These are phyloP conservation scores for Hepsetus odoe DNA, from an alignment of 2,113 vertebrate genomes.

Conservation along the genomic window DNA sequence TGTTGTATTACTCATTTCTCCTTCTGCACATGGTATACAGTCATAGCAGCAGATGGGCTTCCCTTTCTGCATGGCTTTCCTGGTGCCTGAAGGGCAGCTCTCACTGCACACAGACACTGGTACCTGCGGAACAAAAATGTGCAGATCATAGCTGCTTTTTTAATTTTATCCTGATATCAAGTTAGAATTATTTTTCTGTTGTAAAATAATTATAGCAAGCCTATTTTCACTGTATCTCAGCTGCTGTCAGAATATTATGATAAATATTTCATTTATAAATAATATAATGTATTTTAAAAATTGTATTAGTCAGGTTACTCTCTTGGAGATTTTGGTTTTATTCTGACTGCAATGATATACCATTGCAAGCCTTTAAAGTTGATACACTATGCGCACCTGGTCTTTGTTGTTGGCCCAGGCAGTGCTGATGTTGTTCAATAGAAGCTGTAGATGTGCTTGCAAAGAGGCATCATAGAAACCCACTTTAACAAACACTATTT, in stretches of 20 bases:
- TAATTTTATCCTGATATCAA: not conserved
- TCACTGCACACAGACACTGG: slow-evolving; percentile 57
- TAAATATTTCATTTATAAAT: too few relatives aligned
- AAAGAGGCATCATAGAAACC: slow-evolving; percentile 60
- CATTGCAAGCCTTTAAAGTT: not conserved
- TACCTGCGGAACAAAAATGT: slow-evolving; percentile 47
- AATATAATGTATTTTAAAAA: too few relatives aligned
- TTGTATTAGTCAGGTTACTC: too few relatives aligned
- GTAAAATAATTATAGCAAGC: not conserved
- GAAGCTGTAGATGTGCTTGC: slow-evolving; percentile 49
- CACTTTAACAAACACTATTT: slow-evolving; percentile 56
- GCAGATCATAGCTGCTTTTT: not conserved
- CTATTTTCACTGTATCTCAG: too few relatives aligned
- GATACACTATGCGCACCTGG: slow-evolving; percentile 22
- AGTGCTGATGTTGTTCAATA: slow-evolving; percentile 55
- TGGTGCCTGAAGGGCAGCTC: slow-evolving; percentile 51
- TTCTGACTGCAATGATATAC: not conserved
- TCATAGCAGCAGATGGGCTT: slow-evolving; percentile 59
- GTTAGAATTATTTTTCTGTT: not conserved
- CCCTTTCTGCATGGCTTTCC: slow-evolving; percentile 58
- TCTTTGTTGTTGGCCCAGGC: slow-evolving; percentile 47
- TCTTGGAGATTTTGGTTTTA: too few relatives aligned
- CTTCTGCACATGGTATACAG: slow-evolving; percentile 58
- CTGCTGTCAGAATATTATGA: too few relatives aligned
- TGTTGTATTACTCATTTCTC: slow-evolving; percentile 57